Percentiles rank a stretch among this genome's conserved stretches.
These are phyloP conservation scores for Enteromius radiatus DNA, from an alignment of 2,797 vertebrate species.

Conservation along the genomic window DNA sequence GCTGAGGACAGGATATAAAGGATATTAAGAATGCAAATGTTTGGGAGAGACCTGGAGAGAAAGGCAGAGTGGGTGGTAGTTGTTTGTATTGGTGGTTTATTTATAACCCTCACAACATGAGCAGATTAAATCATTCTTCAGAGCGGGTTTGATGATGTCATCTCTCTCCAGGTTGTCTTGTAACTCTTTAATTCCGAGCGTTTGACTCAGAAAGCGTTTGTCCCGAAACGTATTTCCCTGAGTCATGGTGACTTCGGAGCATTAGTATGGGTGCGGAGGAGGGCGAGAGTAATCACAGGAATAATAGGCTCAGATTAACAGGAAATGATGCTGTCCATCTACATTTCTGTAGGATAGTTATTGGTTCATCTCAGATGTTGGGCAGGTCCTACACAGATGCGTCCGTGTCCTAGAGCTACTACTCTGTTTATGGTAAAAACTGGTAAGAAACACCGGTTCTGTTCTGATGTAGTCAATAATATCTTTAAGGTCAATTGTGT, in stretches of 20 bases:
- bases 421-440: background rate
- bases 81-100: conserved; percentile 21
- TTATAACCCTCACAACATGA: background rate
- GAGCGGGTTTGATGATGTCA: conserved; percentile 6
- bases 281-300: background rate
- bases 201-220: background rate
- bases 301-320: background rate
- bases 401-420: too few species aligned
- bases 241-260: conserved; percentile 69
- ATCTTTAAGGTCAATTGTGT: conserved; percentile 25
- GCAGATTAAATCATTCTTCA: conserved; percentile 9
- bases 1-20: background rate
- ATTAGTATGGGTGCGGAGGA: background rate
- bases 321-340: background rate
- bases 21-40: conserved; percentile 19
- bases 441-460: background rate
- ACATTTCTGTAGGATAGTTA: background rate
- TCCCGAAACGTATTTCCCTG: conserved; percentile 45
- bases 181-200: background rate
- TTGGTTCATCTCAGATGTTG: background rate
- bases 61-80: background rate
- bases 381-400: background rate
- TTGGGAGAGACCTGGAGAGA: background rate
- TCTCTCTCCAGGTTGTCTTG: background rate
- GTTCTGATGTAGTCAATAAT: conserved; percentile 9